phyloP scores from a whole-genome alignment of 2,797 vertebrate genomes.

The Neopelma chrysocephalum region DNA sequence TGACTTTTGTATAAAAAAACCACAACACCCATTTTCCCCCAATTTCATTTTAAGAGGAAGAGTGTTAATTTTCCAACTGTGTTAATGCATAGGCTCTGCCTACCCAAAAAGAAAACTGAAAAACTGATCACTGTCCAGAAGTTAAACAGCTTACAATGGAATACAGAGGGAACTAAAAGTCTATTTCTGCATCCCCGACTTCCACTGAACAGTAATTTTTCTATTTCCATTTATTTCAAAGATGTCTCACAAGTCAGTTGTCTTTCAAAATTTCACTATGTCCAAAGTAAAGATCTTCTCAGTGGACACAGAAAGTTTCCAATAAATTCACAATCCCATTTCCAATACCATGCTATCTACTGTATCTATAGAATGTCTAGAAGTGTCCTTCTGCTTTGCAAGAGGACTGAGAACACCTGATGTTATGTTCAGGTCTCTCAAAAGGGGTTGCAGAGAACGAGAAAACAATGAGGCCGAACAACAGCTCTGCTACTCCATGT shows the following conservation, averaged over 20 bases:
- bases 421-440: constrained; percentile 13
- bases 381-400: constrained; percentile 30
- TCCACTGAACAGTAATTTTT: background rate
- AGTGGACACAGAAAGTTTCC: background rate
- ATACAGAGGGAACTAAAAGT: background rate
- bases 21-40: background rate
- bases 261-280: background rate
- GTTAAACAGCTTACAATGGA: background rate
- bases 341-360: background rate
- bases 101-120: background rate
- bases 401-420: background rate
- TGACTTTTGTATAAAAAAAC: background rate
- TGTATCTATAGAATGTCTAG: background rate
- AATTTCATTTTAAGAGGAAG: background rate
- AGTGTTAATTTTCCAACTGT: background rate
- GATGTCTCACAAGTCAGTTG: background rate
- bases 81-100: background rate
- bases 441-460: background rate
- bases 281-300: background rate
- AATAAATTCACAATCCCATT: background rate
- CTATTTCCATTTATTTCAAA: background rate
- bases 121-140: background rate
- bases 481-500: constrained; percentile 16
- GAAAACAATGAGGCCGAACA: constrained; percentile 42
- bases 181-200: background rate